Base-by-base conservation (phyloP, 2,888 invertebrate genomes). In the Platycnemis pennipes region DNA sequence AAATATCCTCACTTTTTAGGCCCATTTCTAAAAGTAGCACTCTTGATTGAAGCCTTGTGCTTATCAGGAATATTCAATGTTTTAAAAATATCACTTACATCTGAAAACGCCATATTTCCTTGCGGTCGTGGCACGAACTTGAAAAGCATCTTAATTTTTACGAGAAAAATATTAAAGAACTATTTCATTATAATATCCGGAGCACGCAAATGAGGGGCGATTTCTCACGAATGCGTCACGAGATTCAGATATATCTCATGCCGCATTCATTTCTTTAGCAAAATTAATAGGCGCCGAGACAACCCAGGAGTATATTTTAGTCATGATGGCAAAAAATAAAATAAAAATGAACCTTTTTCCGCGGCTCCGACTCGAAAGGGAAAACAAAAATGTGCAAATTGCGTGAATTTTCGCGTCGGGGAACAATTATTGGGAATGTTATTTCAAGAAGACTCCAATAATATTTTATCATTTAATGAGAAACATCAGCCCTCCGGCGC, bases 161-260 rank as follows among this genome's bases (percentile, higher is more conserved):
- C 31, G 37, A 37, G 37, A 37, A 77, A 77, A 77, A 77, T 77
- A 37, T n/a, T n/a, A 37, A 77, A 77, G 37, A 37, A 31, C 0
- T 31, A 37, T 13, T 77, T 77, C 77, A 37, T 77, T 77, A 77
- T 37, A 37, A 77, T 37, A 77, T 77, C 37, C 37, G 13, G 77
- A 31, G 37, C 77, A 37, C 37, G 77, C 77, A 37, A 77, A 77
- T 31, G 31, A 31, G 37, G 1, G 77, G 31, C 16, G 31, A 37
- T 77, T 77, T 37, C 77, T n/a, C 77, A 77, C 22, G 77, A 77
- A 31, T 37, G 37, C 37, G 77, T 77, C 77, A 77, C 77, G 77
- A 77, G 37, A 77, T 11, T 37, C 31, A 31, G 8, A 77, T 26
- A 26, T 77, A 77, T 77, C 77, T 2, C 13, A 1, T 77, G 77